phyloP scores from a whole-genome alignment of 2,888 invertebrate species.

The Dicyrtoma fusca region DNA sequence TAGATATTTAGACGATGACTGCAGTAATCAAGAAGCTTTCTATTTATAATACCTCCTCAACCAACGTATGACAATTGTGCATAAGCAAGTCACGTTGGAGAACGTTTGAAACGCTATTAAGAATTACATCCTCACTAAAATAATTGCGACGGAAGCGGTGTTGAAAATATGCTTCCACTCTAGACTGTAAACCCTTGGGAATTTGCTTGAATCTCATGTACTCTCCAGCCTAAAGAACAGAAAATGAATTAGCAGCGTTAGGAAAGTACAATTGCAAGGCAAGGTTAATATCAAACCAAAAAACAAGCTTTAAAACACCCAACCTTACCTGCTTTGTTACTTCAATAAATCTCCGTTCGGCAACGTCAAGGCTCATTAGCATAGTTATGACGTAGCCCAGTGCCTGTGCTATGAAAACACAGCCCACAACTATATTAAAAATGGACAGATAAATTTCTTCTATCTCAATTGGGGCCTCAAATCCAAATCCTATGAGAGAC shows the following conservation, averaged over 20 bases:
- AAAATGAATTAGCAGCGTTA: no score
- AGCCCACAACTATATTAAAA: conserved; percentile 35
- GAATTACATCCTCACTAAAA: conserved; percentile 40
- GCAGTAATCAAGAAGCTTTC: no score
- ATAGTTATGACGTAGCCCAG: conserved; percentile 42
- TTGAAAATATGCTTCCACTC: conserved; percentile 44
- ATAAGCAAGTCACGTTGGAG: conserved; percentile 62
- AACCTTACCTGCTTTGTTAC: conserved; percentile 27
- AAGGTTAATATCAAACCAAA: no score
- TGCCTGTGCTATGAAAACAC: conserved; percentile 35
- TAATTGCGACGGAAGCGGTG: conserved; percentile 37
- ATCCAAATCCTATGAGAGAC: conserved; percentile 39
- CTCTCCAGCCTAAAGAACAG: conserved; percentile 35
- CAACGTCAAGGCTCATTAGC: conserved; percentile 20
- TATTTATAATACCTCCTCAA: conserved; percentile 62
- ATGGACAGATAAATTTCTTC: conserved; percentile 45
- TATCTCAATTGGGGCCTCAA: conserved; percentile 16
- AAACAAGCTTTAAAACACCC: not conserved
- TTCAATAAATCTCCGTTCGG: conserved; percentile 37
- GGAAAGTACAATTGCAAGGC: no score
- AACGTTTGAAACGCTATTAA: conserved; percentile 38
- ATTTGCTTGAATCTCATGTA: conserved; percentile 49
- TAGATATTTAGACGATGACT: no score
- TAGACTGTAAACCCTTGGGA: conserved; percentile 41
- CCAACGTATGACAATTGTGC: conserved; percentile 64